A percentile compares a stretch with the other conserved stretches of the same genome.
Evolutionary conservation across 2,113 vertebrate genomes (phyloP).

Genomic region (Struthio camelus): DNA sequence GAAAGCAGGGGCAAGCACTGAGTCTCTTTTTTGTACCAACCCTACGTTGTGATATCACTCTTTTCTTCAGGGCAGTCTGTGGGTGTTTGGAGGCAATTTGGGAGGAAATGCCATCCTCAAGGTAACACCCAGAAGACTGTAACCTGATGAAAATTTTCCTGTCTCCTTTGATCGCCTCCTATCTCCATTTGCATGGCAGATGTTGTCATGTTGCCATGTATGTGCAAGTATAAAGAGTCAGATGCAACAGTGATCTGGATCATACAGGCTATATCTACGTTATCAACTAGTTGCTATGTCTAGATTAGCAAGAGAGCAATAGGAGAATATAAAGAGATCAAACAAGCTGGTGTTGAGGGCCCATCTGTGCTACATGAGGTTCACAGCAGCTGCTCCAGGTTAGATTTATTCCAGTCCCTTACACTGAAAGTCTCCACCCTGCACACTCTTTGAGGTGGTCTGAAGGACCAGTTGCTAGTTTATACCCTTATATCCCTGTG

Average conservation of each 20-base stretch:
- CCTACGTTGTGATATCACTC: not conserved
- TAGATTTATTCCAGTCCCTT: not conserved
- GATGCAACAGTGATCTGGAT: not conserved
- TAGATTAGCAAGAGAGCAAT: not conserved
- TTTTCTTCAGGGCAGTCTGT: not conserved
- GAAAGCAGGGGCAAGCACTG: not conserved
- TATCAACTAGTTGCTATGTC: constrained; percentile 28
- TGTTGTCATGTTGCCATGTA: not conserved
- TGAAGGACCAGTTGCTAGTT: not conserved
- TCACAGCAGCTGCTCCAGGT: not conserved
- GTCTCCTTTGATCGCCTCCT: not conserved
- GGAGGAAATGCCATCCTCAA: not conserved
- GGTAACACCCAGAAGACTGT: not conserved
- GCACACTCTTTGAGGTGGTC: not conserved
- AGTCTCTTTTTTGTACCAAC: not conserved
- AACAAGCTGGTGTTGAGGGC: not conserved
- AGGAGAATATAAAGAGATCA: not conserved
- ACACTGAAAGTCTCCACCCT: not conserved
- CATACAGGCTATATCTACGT: not conserved
- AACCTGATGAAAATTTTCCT: not conserved
- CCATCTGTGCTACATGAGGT: not conserved
- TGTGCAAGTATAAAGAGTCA: not conserved
- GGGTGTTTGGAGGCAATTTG: not conserved
- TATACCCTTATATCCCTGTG: not conserved
- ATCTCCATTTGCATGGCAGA: not conserved